These are phyloP conservation scores for Solenodon paradoxus DNA, from an alignment of 2,113 vertebrate genomes.

Conservation along the genomic window DNA sequence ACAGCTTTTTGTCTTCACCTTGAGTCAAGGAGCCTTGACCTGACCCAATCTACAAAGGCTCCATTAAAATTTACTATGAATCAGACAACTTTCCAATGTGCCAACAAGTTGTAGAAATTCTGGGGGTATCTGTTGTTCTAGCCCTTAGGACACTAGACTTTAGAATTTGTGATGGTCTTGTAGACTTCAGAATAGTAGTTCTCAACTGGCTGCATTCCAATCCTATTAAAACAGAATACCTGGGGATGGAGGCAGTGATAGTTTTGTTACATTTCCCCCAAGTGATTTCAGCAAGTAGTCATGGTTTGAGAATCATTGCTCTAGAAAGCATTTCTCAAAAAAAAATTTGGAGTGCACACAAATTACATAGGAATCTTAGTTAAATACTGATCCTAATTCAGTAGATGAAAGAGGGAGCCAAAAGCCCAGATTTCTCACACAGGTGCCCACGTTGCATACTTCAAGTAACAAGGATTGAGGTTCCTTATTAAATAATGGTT, in stretches of 20 bases:
- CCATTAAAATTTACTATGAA: not conserved
- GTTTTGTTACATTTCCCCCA: not conserved
- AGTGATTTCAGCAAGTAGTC: not conserved
- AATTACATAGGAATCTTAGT: not conserved
- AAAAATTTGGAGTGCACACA: not conserved
- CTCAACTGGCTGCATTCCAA: not conserved
- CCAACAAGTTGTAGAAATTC: not conserved
- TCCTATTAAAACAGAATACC: not conserved
- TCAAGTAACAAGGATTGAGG: not conserved
- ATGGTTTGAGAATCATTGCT: not conserved
- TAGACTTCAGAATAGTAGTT: not conserved
- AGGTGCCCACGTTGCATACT: fast-evolving
- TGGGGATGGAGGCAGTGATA: not conserved
- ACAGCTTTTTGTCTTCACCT: not conserved
- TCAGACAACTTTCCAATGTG: not conserved
- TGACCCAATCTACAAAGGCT: not conserved
- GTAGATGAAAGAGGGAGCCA: not conserved
- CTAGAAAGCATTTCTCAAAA: not conserved
- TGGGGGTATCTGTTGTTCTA: not conserved
- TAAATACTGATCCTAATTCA: not conserved
- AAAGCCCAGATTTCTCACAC: not conserved
- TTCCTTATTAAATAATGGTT: not conserved
- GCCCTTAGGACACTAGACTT: not conserved
- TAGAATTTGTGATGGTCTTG: not conserved
- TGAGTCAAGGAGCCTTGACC: not conserved